Evolutionary conservation across 2,113 vertebrate species (phyloP), one percentile per base, ranked within the genome.

Genomic region (Psophia crepitans): DNA sequence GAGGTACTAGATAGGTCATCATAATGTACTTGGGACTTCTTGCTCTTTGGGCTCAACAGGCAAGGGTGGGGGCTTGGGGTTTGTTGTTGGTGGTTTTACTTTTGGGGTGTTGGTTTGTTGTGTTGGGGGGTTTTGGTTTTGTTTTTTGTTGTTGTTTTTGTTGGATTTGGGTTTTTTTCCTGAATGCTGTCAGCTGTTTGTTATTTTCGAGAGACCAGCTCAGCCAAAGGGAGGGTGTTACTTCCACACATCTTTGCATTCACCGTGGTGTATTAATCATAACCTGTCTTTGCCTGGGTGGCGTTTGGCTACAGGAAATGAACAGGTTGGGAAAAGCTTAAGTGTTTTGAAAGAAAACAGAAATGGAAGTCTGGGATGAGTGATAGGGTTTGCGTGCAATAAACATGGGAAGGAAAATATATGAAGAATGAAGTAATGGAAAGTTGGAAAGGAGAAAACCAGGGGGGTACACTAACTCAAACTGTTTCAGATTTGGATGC

Each of bases 291-390:
- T 86, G 79, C 58, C 49, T 77, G 71, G 58, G 68, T 95, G 81
- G 61, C 68, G 74, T 56, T 90, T 79, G 19, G 30, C 79, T 90
- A 43, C 63, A 77, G 92, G 87, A 96, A 94, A 83, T 74, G 15
- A 90, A 81, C 93, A 95, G 73, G 90, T 94, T 94, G 61, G 87
- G 68, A 54, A 80, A 93, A 95, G 75, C 77, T 91, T 65, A 88
- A 90, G 77, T 95, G 65, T 96, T 96, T 96, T 93, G 84, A 96
- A 93, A 96, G 92, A 97, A 97, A 97, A 96, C 91, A 96, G 86
- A 89, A 94, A 58, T 88, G 53, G 71, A 93, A 93, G 68, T 32
- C 75, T 80, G 71, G 66, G 84, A 89, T 92, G 93, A 93, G 79
- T 88, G 96, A 88, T 96, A 93, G n/a, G 46, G 71, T 80, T 90